Conservation (phyloP, 1,140 invertebrate genomes). For the Lasioglossum baleicum region DNA sequence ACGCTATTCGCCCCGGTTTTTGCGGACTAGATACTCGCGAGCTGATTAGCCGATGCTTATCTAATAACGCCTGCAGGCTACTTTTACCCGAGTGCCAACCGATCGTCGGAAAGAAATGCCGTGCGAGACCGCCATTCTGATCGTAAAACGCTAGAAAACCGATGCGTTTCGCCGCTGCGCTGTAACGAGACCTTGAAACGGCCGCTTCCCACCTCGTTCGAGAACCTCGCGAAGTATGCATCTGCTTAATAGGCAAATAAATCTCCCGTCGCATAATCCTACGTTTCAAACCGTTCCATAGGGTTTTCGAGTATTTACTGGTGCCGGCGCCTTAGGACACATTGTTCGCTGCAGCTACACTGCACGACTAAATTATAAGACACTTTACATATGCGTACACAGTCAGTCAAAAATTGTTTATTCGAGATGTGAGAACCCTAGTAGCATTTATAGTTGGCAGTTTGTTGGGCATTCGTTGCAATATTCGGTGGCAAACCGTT, state of each 20-base stretch:
- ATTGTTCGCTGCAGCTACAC: no score
- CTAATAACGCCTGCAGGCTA: slow-evolving; percentile 15
- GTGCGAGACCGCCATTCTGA: neutral
- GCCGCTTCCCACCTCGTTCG: neutral
- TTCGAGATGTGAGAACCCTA: no score
- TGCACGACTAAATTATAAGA: no score
- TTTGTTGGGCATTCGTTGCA: no score
- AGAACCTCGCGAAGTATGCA: neutral
- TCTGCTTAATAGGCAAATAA: neutral
- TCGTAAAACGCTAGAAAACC: neutral
- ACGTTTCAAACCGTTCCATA: neutral
- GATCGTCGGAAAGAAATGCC: no score
- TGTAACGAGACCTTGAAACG: neutral
- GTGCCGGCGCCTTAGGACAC: no score
- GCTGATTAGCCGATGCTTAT: slow-evolving; percentile 27
- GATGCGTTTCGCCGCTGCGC: neutral
- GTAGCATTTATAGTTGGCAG: no score
- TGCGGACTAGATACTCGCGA: slow-evolving; percentile 2
- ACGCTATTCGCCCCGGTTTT: neutral
- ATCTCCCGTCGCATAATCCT: neutral
- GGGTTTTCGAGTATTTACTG: no score
- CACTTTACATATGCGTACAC: no score
- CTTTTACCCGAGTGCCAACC: neutral
- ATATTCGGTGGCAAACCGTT: no score
- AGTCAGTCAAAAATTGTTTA: no score